These are phyloP conservation scores for Eristalinus aeneus DNA, from an alignment of 2,888 invertebrate genomes.

Conservation along the genomic window DNA sequence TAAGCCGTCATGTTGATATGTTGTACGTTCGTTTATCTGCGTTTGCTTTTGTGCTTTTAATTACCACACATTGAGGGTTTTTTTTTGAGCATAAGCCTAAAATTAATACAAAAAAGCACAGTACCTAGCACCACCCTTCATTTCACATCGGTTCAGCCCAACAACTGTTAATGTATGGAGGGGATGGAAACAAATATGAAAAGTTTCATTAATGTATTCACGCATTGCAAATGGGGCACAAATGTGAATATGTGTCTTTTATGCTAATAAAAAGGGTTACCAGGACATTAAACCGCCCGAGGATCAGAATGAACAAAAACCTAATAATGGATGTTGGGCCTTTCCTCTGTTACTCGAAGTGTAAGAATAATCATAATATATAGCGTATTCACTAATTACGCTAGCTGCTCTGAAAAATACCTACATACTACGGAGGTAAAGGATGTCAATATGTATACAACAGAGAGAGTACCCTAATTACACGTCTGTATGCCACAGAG, in stretches of 20 bases:
- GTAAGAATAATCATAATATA: conserved; percentile 68
- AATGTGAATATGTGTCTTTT: conserved; percentile 69
- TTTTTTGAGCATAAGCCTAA: conserved; percentile 49
- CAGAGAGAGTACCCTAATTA: background rate
- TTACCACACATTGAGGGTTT: conserved; percentile 57
- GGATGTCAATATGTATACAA: conserved; percentile 24
- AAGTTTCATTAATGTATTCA: conserved; percentile 70
- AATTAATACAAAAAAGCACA: conserved; percentile 44
- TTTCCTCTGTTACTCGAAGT: conserved; percentile 15
- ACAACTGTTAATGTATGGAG: conserved; percentile 62
- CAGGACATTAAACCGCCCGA: conserved; percentile 69
- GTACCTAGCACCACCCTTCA: conserved; percentile 47
- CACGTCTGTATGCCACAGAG: conserved; percentile 42
- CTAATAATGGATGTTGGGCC: conserved; percentile 68
- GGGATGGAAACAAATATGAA: conserved; percentile 68
- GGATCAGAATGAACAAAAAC: conserved; percentile 67
- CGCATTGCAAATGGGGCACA: conserved; percentile 65
- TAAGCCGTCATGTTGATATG: conserved; percentile 69
- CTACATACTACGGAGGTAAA: conserved; percentile 46
- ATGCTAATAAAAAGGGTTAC: conserved; percentile 71
- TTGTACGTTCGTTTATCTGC: conserved; percentile 53
- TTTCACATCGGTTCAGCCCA: conserved; percentile 26
- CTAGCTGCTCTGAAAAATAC: conserved; percentile 42
- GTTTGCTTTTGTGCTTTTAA: conserved; percentile 66
- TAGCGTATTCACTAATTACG: conserved; percentile 65